phyloP scores from a whole-genome alignment of 2,888 invertebrate genomes.

The Malthinus flaveolus region DNA sequence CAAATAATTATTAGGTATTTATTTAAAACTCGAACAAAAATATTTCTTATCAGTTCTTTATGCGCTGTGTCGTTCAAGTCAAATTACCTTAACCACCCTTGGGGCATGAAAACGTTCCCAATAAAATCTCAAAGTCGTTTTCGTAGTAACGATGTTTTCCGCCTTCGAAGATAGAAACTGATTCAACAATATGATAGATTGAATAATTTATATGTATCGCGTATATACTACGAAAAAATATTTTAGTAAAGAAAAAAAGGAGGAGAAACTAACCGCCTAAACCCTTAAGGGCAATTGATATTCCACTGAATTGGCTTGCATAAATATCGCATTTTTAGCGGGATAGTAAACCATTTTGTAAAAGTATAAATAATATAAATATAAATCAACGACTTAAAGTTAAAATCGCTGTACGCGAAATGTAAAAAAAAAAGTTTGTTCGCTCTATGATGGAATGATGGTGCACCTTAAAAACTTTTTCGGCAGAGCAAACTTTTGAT shows the following conservation, averaged over 20 bases:
- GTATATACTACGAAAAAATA: no score
- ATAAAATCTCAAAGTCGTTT: conserved; percentile 11
- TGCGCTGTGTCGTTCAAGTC: background rate
- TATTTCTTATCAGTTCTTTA: background rate
- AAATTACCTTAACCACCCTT: conserved; percentile 14
- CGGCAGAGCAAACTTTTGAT: no score
- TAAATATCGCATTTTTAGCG: conserved; percentile 1
- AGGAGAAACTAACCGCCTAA: conserved; percentile 1
- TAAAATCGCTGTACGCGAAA: no score
- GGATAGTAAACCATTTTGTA: no score
- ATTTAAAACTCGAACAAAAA: background rate
- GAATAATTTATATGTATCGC: conserved; percentile 18
- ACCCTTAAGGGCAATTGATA: background rate
- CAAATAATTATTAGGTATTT: background rate
- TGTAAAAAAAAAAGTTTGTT: no score
- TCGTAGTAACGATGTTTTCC: conserved; percentile 12
- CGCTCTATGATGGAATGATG: no score
- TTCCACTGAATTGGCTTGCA: conserved; percentile 2
- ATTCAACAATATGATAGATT: conserved; percentile 20
- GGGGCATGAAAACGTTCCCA: conserved; percentile 14
- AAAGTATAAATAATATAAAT: background rate
- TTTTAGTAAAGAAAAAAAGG: background rate
- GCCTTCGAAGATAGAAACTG: conserved; percentile 13
- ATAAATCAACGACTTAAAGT: background rate
- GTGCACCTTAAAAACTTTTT: no score